phyloP scores from a whole-genome alignment of 2,113 vertebrate species.

The Edolisoma coerulescens region DNA sequence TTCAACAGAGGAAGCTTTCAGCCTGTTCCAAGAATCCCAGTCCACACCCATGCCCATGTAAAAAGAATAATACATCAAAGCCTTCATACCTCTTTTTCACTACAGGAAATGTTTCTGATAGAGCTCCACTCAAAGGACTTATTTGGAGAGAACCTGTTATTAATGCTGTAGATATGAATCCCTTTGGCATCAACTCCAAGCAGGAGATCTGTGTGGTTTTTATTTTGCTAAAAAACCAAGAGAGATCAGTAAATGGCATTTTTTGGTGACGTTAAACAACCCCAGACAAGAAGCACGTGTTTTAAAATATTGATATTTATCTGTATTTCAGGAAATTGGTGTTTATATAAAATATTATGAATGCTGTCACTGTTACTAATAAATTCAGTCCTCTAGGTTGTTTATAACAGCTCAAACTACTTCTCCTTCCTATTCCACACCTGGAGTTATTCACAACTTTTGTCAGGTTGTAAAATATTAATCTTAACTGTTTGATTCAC shows the following conservation, averaged over 20 bases:
- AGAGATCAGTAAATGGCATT: neutral
- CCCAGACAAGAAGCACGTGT: neutral
- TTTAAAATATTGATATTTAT: neutral
- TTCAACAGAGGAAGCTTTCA: constrained; percentile 54
- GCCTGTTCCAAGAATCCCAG: constrained; percentile 42
- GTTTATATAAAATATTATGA: neutral
- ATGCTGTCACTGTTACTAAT: neutral
- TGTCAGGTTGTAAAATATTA: neutral
- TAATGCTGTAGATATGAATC: constrained; percentile 87
- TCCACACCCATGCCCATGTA: neutral
- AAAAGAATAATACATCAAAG: constrained; percentile 4
- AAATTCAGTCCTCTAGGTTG: neutral
- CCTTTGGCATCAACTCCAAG: constrained; percentile 89
- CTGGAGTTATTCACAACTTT: neutral
- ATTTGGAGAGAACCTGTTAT: constrained; percentile 85
- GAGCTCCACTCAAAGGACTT: constrained; percentile 90
- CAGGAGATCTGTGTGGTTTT: constrained; percentile 84
- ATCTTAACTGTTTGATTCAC: neutral
- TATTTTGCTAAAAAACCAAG: constrained; percentile 80
- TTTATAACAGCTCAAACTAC: neutral
- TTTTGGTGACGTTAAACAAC: neutral
- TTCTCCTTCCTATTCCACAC: neutral
- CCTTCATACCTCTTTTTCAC: constrained; percentile 84
- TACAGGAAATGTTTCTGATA: constrained; percentile 89
- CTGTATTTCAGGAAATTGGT: neutral